Evolutionary conservation across 2,888 invertebrate genomes (phyloP).

Genomic region (Sesia bembeciformis): DNA sequence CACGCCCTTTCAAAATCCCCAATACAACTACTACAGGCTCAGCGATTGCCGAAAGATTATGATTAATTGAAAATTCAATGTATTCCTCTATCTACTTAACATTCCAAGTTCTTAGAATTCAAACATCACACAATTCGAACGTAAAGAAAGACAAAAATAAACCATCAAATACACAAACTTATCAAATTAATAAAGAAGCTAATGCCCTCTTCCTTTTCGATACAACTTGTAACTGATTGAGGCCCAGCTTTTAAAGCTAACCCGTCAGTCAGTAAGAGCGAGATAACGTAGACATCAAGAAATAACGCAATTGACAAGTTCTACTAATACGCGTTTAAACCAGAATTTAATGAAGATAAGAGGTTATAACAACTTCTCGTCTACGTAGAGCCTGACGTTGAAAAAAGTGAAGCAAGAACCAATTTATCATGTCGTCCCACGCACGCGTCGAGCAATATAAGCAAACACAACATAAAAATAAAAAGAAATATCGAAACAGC

Average conservation of each 20-base stretch:
- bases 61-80: conserved; percentile 18
- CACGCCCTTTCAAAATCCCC: conserved; percentile 42
- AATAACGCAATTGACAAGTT: conserved; percentile 23
- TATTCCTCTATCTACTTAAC: conserved; percentile 1
- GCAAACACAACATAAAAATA: conserved; percentile 58
- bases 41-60: conserved; percentile 18
- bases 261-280: conserved; percentile 13
- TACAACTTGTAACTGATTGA: conserved; percentile 16
- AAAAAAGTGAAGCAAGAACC: conserved; percentile 57
- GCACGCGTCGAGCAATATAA: conserved; percentile 57
- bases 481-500: conserved; percentile 45
- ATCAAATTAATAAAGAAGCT: conserved; percentile 32
- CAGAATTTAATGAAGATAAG: conserved; percentile 42
- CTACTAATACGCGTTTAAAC: conserved; percentile 36
- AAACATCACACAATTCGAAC: background rate
- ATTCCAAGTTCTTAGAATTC: background rate
- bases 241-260: conserved; percentile 29
- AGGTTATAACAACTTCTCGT: conserved; percentile 48
- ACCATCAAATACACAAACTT: conserved; percentile 10
- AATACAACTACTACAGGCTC: conserved; percentile 34
- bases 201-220: conserved; percentile 30
- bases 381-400: conserved; percentile 54
- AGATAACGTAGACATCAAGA: conserved; percentile 15
- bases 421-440: conserved; percentile 68
- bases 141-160: background rate